Evolutionary conservation across 1,140 invertebrate species (phyloP).

Genomic region (silkworm (Bombyx mori)): ASM3026992v2 NC_085125.1:10745001-10745500

Average conservation of each 20-base stretch:
- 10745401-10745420: slow-evolving; percentile 20
- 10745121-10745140: slow-evolving; percentile 20
- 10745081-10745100: slow-evolving; percentile 9
- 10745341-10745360: slow-evolving; percentile 67
- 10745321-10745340: slow-evolving; percentile 62
- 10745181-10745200: slow-evolving; percentile 19
- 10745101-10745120: slow-evolving; percentile 40
- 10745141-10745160: not conserved
- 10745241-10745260: slow-evolving; percentile 67
- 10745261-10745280: slow-evolving; percentile 32
- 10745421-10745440: slow-evolving; percentile 31
- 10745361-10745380: slow-evolving; percentile 57
- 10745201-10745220: slow-evolving; percentile 48
- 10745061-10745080: slow-evolving; percentile 14
- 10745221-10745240: slow-evolving; percentile 26
- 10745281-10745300: slow-evolving; percentile 55
- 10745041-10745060: slow-evolving; percentile 42
- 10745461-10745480: too few species aligned
- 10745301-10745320: slow-evolving; percentile 40
- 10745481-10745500: slow-evolving; percentile 33
- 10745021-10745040: slow-evolving; percentile 44
- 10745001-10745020: slow-evolving; percentile 47
- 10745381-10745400: slow-evolving; percentile 50
- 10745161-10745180: too few species aligned
- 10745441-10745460: slow-evolving; percentile 21